Evolutionary conservation across 2,797 vertebrate genomes (phyloP).

Genomic region (Caiman crocodilus): DNA sequence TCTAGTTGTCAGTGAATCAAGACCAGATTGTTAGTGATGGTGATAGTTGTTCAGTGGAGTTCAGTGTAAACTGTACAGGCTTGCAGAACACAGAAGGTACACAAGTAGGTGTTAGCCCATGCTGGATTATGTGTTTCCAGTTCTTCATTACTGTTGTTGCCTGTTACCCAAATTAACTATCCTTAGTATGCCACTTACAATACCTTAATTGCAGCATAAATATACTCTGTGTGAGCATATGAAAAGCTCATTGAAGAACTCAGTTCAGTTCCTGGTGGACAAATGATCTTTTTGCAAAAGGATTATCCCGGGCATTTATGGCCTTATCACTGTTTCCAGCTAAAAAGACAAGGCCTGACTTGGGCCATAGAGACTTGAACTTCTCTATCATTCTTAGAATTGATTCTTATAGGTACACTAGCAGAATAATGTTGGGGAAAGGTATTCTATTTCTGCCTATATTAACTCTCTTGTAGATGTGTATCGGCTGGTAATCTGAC

Average conservation of each 20-base stretch:
- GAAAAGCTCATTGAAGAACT: background rate
- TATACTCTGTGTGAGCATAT: no score
- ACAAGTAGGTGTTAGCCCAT: background rate
- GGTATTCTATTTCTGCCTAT: background rate
- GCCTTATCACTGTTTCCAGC: background rate
- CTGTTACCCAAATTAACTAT: background rate
- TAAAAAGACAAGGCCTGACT: background rate
- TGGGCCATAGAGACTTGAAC: background rate
- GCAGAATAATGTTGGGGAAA: background rate
- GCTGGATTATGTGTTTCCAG: background rate
- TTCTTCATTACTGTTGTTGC: accelerated
- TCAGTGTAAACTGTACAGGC: no score
- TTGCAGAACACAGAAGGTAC: background rate
- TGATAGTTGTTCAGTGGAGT: background rate
- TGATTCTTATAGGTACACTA: background rate
- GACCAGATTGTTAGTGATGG: background rate
- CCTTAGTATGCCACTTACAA: background rate
- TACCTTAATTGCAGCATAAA: no score
- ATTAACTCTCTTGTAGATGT: background rate
- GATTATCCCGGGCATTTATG: background rate
- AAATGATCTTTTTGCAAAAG: background rate
- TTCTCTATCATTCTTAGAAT: background rate
- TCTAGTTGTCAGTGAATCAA: background rate
- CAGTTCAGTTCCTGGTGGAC: constrained; percentile 19
- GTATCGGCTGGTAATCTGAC: background rate